Evolutionary conservation across 2,888 invertebrate species (phyloP).

Genomic region (Hemaris fuciformis): DNA sequence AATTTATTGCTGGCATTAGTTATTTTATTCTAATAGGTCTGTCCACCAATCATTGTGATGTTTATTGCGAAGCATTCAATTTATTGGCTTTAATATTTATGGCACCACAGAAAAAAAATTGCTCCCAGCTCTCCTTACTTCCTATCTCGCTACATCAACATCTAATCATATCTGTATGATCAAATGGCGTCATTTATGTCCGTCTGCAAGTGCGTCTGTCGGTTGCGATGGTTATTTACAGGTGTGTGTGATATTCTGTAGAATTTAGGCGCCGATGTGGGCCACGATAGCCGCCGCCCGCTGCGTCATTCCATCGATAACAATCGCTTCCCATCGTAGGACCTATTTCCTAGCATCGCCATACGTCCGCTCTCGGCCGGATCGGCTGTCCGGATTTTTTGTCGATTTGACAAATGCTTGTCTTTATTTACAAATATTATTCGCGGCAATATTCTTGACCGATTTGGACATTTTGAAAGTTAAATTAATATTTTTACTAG

Average conservation of each 20-base stretch:
- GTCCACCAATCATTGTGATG: not conserved
- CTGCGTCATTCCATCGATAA: constrained; percentile 52
- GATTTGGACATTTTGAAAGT: not conserved
- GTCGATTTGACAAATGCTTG: not conserved
- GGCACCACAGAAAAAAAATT: not conserved
- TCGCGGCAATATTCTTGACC: not conserved
- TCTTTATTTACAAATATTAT: not conserved
- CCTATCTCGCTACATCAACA: constrained; percentile 23
- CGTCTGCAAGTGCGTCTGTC: constrained; percentile 42
- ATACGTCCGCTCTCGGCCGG: not conserved
- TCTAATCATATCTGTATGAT: constrained; percentile 1
- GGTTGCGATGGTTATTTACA: constrained; percentile 43
- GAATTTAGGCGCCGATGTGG: constrained; percentile 76
- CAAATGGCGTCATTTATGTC: too few species aligned
- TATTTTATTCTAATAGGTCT: not conserved
- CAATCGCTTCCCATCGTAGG: constrained; percentile 38
- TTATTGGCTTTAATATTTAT: not conserved
- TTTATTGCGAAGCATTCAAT: not conserved
- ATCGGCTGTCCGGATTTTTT: constrained; percentile 13
- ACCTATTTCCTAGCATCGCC: constrained; percentile 14
- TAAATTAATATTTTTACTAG: too few species aligned
- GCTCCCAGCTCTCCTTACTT: not conserved
- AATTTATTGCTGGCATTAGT: not conserved
- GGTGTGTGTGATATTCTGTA: constrained; percentile 38
- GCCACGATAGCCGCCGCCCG: constrained; percentile 49